A percentile compares a stretch with the other conserved stretches of the same genome.
phyloP scores from a whole-genome alignment of 2,888 invertebrate species.

The Tipula unca region DNA sequence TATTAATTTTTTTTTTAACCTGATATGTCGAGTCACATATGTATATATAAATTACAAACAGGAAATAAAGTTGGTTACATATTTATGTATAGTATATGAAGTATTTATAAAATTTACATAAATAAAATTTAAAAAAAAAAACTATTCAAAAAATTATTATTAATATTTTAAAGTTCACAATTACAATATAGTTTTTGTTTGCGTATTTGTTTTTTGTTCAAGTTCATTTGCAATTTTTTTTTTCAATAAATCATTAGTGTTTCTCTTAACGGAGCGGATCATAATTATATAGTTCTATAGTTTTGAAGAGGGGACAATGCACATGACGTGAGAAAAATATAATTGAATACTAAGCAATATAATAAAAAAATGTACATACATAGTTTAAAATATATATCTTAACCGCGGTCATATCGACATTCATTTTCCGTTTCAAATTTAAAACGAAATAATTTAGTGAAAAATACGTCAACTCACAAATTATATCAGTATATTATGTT shows the following conservation, averaged over 20 bases:
- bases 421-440: too few relatives aligned
- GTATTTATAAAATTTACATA: not conserved
- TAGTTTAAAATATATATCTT: too few relatives aligned
- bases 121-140: not conserved
- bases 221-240: not conserved
- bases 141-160: not conserved
- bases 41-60: not conserved
- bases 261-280: not conserved
- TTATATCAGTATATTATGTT: too few relatives aligned
- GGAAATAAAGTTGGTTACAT: not conserved
- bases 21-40: not conserved
- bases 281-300: not conserved
- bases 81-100: not conserved
- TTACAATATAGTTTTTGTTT: not conserved
- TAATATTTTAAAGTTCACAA: not conserved
- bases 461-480: too few relatives aligned
- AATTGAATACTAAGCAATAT: not conserved
- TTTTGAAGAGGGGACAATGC: not conserved
- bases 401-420: not conserved
- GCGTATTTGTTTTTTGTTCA: not conserved
- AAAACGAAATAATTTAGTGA: too few relatives aligned
- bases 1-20: not conserved
- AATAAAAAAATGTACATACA: too few relatives aligned
- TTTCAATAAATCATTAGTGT: not conserved
- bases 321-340: not conserved